phyloP scores from a whole-genome alignment of 2,113 vertebrate genomes.

The Tragulus kanchil region DNA sequence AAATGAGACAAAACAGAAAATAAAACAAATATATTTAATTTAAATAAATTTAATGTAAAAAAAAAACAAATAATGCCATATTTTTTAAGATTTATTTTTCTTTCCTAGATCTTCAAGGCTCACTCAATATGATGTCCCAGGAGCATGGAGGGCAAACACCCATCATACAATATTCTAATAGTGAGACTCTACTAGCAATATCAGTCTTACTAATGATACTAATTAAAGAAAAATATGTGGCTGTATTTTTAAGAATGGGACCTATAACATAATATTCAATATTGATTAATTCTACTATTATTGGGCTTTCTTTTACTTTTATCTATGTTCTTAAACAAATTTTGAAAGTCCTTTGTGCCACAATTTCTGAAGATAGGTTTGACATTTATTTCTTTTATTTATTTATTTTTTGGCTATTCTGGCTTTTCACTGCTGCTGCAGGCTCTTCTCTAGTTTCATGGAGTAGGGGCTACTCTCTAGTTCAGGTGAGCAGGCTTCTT shows the following conservation, averaged over 20 bases:
- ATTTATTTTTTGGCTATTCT: background rate
- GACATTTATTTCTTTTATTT: background rate
- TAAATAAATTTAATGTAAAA: background rate
- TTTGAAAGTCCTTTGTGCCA: conserved; percentile 29
- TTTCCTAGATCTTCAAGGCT: background rate
- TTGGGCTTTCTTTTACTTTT: background rate
- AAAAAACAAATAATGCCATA: background rate
- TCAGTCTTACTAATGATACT: background rate
- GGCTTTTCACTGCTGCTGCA: too few species aligned
- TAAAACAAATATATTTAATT: background rate
- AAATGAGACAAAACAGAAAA: background rate
- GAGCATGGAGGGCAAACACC: background rate
- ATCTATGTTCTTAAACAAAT: background rate
- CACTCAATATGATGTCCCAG: conserved; percentile 7
- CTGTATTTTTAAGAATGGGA: background rate
- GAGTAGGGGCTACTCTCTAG: too few species aligned
- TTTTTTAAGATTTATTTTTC: background rate
- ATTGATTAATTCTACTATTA: conserved; percentile 1
- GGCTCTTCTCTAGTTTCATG: too few species aligned
- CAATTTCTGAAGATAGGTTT: conserved; percentile 18
- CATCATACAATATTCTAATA: background rate
- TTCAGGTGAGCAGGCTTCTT: too few species aligned
- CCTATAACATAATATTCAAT: background rate
- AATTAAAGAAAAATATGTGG: background rate
- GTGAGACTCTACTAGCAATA: background rate